Evolutionary conservation across 2,888 invertebrate species (phyloP).

Genomic region (Agrochola lota): DNA sequence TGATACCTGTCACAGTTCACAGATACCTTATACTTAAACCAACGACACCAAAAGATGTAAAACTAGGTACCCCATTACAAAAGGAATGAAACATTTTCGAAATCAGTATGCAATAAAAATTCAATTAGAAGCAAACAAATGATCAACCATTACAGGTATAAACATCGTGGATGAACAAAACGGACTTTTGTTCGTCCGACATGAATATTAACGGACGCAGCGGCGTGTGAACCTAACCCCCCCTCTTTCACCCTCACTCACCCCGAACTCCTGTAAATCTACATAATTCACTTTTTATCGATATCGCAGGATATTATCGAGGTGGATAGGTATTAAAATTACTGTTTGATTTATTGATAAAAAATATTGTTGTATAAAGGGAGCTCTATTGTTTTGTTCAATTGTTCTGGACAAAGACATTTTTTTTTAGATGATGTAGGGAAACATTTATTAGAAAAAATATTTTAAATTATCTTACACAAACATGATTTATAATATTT

Average conservation of each 20-base stretch:
- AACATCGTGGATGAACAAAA: slow-evolving; percentile 58
- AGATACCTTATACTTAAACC: background rate
- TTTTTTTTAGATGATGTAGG: background rate
- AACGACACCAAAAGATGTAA: background rate
- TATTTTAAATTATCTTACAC: too few species aligned
- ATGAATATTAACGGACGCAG: slow-evolving; percentile 73
- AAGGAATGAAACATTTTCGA: background rate
- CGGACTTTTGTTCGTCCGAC: slow-evolving; percentile 63
- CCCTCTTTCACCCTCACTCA: slow-evolving; percentile 14
- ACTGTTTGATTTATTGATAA: slow-evolving; percentile 66
- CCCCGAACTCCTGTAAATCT: slow-evolving; percentile 65
- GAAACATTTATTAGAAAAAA: too few species aligned
- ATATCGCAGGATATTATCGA: slow-evolving; percentile 67
- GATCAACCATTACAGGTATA: slow-evolving; percentile 62
- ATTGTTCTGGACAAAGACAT: background rate
- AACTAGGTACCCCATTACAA: too few species aligned
- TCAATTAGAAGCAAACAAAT: slow-evolving; percentile 33
- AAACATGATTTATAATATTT: too few species aligned
- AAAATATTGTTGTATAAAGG: slow-evolving; percentile 58
- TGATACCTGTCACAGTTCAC: background rate
- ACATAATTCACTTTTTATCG: slow-evolving; percentile 72
- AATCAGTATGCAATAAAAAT: background rate
- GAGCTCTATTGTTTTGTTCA: slow-evolving; percentile 30
- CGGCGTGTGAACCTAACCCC: slow-evolving; percentile 68
- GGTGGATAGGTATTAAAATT: slow-evolving; percentile 69